Conservation (phyloP, 2,888 invertebrate genomes). For the Drosophila multiciliata region DNA sequence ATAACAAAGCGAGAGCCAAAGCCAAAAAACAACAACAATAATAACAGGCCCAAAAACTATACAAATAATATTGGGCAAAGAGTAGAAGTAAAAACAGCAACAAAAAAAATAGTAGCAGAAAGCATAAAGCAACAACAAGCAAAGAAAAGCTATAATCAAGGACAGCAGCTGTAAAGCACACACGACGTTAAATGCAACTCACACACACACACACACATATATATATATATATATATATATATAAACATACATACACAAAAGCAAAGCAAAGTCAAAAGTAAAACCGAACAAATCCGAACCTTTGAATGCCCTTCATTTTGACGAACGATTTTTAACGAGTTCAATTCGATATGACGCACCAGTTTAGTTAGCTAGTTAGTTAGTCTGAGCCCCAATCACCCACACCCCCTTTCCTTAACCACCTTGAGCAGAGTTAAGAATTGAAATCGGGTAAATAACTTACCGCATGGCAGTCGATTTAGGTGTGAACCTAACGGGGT, state of each 20-base stretch:
- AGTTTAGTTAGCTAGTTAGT: constrained; percentile 2
- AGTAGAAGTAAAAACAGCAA: constrained; percentile 42
- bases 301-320: constrained; percentile 71
- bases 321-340: constrained; percentile 16
- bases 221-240: too few species aligned
- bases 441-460: constrained; percentile 43
- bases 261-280: constrained; percentile 19
- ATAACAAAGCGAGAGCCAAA: constrained; percentile 72
- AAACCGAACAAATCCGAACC: constrained; percentile 58
- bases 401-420: background rate
- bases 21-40: constrained; percentile 34
- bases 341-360: constrained; percentile 57
- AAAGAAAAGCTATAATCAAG: constrained; percentile 69
- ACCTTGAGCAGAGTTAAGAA: constrained; percentile 15
- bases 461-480: constrained; percentile 43
- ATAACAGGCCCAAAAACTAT: constrained; percentile 33
- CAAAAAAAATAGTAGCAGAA: constrained; percentile 31
- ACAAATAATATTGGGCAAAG: constrained; percentile 62
- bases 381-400: background rate
- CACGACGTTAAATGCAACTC: constrained; percentile 51
- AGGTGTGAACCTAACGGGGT: constrained; percentile 64
- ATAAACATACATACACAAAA: background rate
- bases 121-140: constrained; percentile 41
- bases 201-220: background rate
- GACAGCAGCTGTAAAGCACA: constrained; percentile 66